phyloP scores from a whole-genome alignment of 2,888 invertebrate species.

The Rhabditoides inermis region DNA sequence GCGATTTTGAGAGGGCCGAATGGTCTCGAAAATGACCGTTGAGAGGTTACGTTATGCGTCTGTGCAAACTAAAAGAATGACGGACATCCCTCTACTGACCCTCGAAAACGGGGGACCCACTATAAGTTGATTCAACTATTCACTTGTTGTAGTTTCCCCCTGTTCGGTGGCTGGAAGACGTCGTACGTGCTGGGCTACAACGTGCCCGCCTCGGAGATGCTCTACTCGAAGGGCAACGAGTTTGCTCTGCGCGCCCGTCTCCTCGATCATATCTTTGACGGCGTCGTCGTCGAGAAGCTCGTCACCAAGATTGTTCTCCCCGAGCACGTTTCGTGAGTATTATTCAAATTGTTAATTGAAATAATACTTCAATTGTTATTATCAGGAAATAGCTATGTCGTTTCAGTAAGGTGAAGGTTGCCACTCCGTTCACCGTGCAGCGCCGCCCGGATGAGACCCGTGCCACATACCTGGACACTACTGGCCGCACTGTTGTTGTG shows the following conservation, averaged over 20 bases:
- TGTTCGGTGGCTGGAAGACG: slow-evolving; percentile 98
- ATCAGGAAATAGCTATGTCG: background rate
- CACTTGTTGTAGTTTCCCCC: slow-evolving; percentile 73
- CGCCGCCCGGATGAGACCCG: slow-evolving; percentile 70
- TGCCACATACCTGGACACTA: slow-evolving; percentile 87
- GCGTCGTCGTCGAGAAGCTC: slow-evolving; percentile 85
- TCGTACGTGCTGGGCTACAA: slow-evolving; percentile 93
- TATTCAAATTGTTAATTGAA: background rate
- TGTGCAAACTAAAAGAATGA: too few relatives aligned
- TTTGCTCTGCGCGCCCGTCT: slow-evolving; percentile 76
- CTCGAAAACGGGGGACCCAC: too few relatives aligned
- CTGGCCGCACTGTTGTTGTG: slow-evolving; percentile 82
- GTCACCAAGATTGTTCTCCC: slow-evolving; percentile 82
- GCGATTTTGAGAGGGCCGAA: too few relatives aligned
- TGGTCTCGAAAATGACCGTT: too few relatives aligned
- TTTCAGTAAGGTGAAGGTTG: slow-evolving; percentile 67
- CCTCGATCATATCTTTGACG: slow-evolving; percentile 92
- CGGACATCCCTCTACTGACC: too few relatives aligned
- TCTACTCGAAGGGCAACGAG: slow-evolving; percentile 66
- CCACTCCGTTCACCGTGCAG: slow-evolving; percentile 72
- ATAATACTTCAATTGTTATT: background rate
- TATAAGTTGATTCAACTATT: background rate
- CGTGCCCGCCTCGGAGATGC: slow-evolving; percentile 90
- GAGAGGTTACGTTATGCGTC: too few relatives aligned
- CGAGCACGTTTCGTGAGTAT: slow-evolving; percentile 66